Percentiles rank a stretch among this genome's conserved stretches.
phyloP scores from a whole-genome alignment of 2,797 vertebrate genomes.

The Brachyrhaphis roseni region DNA sequence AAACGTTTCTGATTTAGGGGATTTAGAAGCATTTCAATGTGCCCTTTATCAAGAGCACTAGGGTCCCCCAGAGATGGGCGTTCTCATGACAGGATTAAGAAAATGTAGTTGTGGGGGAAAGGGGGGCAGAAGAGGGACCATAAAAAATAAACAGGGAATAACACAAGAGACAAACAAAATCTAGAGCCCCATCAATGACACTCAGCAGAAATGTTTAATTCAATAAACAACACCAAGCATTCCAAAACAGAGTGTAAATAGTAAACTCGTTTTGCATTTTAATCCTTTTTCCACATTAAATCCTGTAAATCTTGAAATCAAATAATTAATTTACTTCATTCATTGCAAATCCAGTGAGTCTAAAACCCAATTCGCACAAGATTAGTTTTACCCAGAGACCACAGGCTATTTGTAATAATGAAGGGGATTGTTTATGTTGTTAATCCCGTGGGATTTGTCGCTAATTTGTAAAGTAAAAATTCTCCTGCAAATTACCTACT shows the following conservation, averaged over 20 bases:
- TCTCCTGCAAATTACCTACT: no score
- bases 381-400: no score
- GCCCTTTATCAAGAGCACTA: constrained; percentile 10
- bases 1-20: not conserved
- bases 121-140: not conserved
- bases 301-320: not conserved
- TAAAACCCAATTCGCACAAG: no score
- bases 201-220: constrained; percentile 1
- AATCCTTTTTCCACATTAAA: not conserved
- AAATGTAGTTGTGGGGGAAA: not conserved
- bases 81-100: constrained; percentile 26
- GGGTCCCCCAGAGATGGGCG: constrained; percentile 3
- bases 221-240: not conserved
- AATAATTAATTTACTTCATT: not conserved
- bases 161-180: constrained; percentile 12
- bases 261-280: not conserved
- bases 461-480: no score
- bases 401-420: no score
- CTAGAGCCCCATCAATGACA: constrained; percentile 2
- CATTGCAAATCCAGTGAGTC: not conserved
- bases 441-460: no score
- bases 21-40: constrained; percentile 16
- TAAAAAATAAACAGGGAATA: constrained; percentile 19
- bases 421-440: no score
- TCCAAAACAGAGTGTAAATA: not conserved